phyloP scores from a whole-genome alignment of 2,797 vertebrate species.

The Anolis apletophallus region DNA sequence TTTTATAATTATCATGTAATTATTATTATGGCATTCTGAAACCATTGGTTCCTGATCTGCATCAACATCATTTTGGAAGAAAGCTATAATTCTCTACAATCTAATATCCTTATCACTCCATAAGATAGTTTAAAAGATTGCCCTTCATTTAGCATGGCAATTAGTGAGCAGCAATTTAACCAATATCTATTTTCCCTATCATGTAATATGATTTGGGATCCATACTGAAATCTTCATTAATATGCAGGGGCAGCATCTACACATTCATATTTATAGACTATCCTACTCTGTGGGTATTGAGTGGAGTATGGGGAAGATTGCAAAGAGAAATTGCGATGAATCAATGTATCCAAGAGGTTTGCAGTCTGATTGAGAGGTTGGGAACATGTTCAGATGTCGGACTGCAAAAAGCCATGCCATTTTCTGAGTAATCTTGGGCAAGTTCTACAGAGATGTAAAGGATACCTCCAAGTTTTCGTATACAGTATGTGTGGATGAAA shows the following conservation, averaged over 20 bases:
- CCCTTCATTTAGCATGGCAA: neutral
- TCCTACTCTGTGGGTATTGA: neutral
- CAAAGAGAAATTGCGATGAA: too few species aligned
- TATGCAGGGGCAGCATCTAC: neutral
- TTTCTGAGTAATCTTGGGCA: neutral
- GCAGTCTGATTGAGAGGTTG: neutral
- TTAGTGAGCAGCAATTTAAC: neutral
- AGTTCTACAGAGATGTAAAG: too few species aligned
- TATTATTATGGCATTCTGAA: neutral
- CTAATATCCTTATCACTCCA: slow-evolving; percentile 1
- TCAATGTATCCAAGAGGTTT: neutral
- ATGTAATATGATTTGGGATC: neutral
- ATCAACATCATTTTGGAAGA: neutral
- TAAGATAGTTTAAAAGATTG: neutral
- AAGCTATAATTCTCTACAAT: neutral
- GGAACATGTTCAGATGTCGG: neutral
- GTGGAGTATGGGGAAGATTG: neutral
- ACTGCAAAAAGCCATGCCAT: neutral
- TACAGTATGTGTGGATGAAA: too few species aligned
- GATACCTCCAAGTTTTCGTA: too few species aligned
- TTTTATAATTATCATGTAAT: slow-evolving; percentile 1
- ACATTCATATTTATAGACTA: neutral
- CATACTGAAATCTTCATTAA: neutral
- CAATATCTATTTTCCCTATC: neutral
- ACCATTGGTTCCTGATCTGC: neutral